A percentile compares a stretch with the other conserved stretches of the same genome.
Evolutionary conservation across 2,888 invertebrate genomes (phyloP).

Genomic region (Himalopsyche anomala): DNA sequence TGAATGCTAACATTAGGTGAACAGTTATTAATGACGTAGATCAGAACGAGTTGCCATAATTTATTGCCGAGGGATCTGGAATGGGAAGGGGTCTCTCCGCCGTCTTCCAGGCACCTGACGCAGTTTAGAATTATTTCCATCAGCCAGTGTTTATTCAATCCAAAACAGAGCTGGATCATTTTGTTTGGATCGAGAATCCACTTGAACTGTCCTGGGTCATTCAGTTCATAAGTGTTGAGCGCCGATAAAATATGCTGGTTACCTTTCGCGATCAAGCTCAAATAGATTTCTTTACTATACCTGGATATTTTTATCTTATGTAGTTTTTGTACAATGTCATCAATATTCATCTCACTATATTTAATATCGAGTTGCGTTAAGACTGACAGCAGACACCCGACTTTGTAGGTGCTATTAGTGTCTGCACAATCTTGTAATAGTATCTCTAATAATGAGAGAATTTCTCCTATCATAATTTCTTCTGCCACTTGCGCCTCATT

Average conservation of each 20-base stretch:
- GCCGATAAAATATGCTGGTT: constrained; percentile 71
- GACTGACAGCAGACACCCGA: constrained; percentile 57
- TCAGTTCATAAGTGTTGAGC: constrained; percentile 55
- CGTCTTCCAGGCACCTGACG: constrained; percentile 70
- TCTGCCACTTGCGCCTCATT: constrained; percentile 36
- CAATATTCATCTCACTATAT: constrained; percentile 48
- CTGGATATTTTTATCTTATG: constrained; percentile 56
- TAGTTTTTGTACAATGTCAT: constrained; percentile 57
- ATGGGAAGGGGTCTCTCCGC: constrained; percentile 75
- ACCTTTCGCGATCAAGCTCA: constrained; percentile 72
- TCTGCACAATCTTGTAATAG: constrained; percentile 48
- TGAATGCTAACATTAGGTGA: constrained; percentile 74
- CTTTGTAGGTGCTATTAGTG: constrained; percentile 57
- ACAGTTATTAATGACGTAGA: constrained; percentile 73
- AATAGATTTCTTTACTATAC: constrained; percentile 73
- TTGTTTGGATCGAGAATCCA: constrained; percentile 74
- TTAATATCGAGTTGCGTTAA: constrained; percentile 54
- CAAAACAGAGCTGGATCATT: constrained; percentile 76
- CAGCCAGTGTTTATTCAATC: constrained; percentile 75
- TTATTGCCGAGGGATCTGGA: constrained; percentile 75
- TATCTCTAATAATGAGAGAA: constrained; percentile 57
- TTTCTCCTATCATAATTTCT: constrained; percentile 57
- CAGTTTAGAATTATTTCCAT: constrained; percentile 73
- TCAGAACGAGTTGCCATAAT: constrained; percentile 75
- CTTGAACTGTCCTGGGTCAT: constrained; percentile 44